These are phyloP conservation scores for Amia ocellicauda DNA, from an alignment of 2,113 vertebrate genomes.

Conservation along the genomic window DNA sequence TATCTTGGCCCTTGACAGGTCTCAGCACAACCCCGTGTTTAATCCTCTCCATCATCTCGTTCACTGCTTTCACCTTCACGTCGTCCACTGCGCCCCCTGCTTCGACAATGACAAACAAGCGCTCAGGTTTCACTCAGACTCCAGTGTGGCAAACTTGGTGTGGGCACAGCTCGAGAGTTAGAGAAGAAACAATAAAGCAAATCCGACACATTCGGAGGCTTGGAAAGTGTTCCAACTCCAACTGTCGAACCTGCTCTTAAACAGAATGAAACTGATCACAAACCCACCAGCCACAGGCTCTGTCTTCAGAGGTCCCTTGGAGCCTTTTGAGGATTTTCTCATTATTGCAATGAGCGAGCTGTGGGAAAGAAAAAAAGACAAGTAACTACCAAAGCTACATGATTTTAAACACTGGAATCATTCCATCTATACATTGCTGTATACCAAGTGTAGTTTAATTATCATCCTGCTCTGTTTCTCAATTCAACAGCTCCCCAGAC, in stretches of 20 bases:
- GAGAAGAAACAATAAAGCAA: too few species aligned
- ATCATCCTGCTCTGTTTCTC: too few species aligned
- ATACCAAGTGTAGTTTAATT: too few species aligned
- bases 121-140: background rate
- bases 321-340: constrained; percentile 69
- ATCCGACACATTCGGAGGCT: background rate
- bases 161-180: too few species aligned
- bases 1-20: constrained; percentile 66
- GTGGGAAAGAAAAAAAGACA: constrained; percentile 14
- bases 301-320: constrained; percentile 54
- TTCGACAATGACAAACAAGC: constrained; percentile 17
- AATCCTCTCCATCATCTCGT: constrained; percentile 79
- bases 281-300: constrained; percentile 58
- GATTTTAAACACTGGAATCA: too few species aligned
- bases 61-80: constrained; percentile 73
- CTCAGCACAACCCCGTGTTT: constrained; percentile 73
- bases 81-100: constrained; percentile 54
- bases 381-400: too few species aligned
- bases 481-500: too few species aligned
- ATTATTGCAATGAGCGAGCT: constrained; percentile 75
- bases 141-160: too few species aligned
- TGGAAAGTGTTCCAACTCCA: background rate
- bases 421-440: too few species aligned
- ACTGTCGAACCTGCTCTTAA: background rate
- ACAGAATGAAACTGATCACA: background rate